Evolutionary conservation across 2,113 vertebrate species (phyloP), one percentile per base, ranked within the genome.

Genomic region (Prolemur simus): DNA sequence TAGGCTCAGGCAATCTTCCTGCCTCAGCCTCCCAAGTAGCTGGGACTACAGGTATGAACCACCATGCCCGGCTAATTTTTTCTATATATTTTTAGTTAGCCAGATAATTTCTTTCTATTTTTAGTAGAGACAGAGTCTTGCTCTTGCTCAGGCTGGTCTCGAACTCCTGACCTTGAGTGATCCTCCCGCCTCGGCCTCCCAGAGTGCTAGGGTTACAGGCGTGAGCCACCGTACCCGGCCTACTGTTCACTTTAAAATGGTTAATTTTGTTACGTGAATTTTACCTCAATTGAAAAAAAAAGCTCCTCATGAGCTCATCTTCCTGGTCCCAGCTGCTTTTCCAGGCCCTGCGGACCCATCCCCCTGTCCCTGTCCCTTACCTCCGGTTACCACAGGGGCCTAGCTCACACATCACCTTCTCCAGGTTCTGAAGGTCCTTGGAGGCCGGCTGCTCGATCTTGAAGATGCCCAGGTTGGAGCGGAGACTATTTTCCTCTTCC

Each of bases 371-470:
- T 14, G 68, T 29, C 21, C 68, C 60, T 54, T 13, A 21, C 8
- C 52, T 63, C 27, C 0, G 17, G 66, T 54, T 42, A 52, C 69
- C 94, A n/a, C 0, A 0, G 12, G 81, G 80, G 34, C 39, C 90
- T 39, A 6, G 42, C 78, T 42, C 29, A 21, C 25, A 54, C 17
- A 34, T 34, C 47, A 99, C 99, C 98, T 98, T 99, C 96, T 99
- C 99, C 95, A 99, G 96, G 69, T 90, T 97, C 96, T 98, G 99
- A 23, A 99, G 97, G 74, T 99, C 99, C 95, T 99, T 99, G 92
- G 98, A 99, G 71, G 92, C 12, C 0, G 98, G 98, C 76, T 99
- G 98, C 39, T 99, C 99, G 0, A 99, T 99, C 94, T 98, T 98
- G 97, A 99, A 99, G 97, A 99, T 97, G 95, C 98, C 97, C 87